Evolutionary conservation across 2,113 vertebrate species (phyloP).

Genomic region (Gallinago paraguaiae): DNA sequence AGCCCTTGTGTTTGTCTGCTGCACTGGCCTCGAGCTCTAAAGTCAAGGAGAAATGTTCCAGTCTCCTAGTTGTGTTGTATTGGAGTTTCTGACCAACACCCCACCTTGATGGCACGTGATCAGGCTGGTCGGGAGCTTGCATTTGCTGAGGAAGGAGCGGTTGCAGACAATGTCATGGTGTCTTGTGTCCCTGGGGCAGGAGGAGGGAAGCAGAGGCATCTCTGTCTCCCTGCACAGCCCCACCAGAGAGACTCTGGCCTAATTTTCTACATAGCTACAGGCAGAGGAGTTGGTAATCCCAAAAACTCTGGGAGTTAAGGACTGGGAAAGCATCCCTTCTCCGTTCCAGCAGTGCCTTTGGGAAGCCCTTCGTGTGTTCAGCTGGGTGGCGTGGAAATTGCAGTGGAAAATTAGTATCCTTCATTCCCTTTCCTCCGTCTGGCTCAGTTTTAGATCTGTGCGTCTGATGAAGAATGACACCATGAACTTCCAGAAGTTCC

Average conservation of each 20-base stretch:
- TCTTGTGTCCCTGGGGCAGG: background rate
- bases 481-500: constrained; percentile 85
- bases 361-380: background rate
- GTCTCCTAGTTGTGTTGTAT: rapidly evolving
- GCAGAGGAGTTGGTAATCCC: background rate
- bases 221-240: background rate
- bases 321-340: background rate
- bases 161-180: rapidly evolving
- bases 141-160: background rate
- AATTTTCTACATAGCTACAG: background rate
- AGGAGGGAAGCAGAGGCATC: background rate
- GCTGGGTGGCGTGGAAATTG: background rate
- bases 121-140: background rate
- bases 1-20: background rate
- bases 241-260: background rate
- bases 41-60: background rate
- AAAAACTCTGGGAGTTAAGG: background rate
- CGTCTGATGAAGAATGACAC: constrained; percentile 91
- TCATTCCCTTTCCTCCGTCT: background rate
- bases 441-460: constrained; percentile 83
- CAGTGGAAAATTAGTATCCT: background rate
- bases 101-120: rapidly evolving
- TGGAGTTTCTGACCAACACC: background rate
- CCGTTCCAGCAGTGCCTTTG: background rate
- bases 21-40: background rate